phyloP scores from a whole-genome alignment of 2,797 vertebrate genomes.

The Bufotes viridis region DNA sequence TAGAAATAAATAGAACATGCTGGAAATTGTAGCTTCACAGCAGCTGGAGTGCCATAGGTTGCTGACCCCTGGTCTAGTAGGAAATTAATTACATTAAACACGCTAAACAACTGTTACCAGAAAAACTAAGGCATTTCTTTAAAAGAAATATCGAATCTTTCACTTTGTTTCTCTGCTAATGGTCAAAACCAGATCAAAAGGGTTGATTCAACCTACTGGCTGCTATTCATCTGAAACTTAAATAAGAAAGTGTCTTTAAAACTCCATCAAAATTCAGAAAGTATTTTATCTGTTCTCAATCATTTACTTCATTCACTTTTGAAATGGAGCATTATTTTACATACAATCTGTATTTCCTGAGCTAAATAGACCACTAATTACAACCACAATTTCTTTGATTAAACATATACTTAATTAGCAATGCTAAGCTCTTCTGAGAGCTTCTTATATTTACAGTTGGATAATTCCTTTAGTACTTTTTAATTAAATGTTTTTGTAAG shows the following conservation, averaged over 20 bases:
- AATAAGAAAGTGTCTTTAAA: neutral
- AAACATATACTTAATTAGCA: conserved; percentile 81
- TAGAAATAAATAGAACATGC: too few relatives aligned
- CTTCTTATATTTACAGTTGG: conserved; percentile 77
- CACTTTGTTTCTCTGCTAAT: neutral
- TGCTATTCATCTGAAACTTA: neutral
- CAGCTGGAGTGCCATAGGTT: too few relatives aligned
- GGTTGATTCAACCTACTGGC: neutral
- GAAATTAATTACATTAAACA: too few relatives aligned
- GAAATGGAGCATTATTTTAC: conserved; percentile 72
- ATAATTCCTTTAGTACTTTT: conserved; percentile 77
- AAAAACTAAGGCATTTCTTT: neutral
- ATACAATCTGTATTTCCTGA: conserved; percentile 73
- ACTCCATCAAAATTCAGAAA: neutral
- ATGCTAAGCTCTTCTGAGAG: conserved; percentile 77
- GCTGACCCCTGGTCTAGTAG: too few relatives aligned
- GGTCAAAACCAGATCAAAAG: neutral
- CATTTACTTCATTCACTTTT: conserved; percentile 57
- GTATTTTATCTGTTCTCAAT: conserved; percentile 17
- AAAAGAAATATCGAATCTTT: neutral
- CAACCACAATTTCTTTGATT: conserved; percentile 78
- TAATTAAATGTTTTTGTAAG: conserved; percentile 80
- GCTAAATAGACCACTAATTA: conserved; percentile 80
- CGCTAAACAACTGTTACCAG: too few relatives aligned
- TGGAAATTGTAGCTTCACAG: too few relatives aligned